Conservation (phyloP, 2,797 vertebrate species). For the Phalloptychus januarius region DNA sequence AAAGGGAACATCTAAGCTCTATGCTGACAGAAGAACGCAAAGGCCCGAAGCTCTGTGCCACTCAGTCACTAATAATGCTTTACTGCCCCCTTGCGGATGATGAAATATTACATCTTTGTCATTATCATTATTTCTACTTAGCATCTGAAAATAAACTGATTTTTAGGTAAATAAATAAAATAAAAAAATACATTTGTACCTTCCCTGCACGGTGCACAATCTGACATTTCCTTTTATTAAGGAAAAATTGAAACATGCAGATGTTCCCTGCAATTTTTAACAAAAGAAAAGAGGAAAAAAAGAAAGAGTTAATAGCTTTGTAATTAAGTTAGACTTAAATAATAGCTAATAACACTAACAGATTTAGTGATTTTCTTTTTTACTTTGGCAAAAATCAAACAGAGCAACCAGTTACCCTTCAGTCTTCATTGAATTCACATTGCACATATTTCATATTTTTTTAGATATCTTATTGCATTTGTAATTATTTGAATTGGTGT, state of each 20-base stretch:
- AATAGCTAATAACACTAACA: not conserved
- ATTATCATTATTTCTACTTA: not conserved
- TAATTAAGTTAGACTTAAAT: not conserved
- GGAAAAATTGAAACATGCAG: not conserved
- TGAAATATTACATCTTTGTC: not conserved
- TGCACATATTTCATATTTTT: not conserved
- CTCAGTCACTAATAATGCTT: constrained; percentile 7
- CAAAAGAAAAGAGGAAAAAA: not conserved
- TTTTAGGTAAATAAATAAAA: not conserved
- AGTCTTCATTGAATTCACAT: not conserved
- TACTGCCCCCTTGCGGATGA: constrained; percentile 61
- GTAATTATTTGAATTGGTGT: not conserved
- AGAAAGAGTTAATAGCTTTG: not conserved
- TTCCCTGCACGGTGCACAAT: not conserved
- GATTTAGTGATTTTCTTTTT: not conserved
- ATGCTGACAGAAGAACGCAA: not conserved
- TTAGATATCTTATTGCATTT: not conserved
- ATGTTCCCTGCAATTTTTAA: not conserved
- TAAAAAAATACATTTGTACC: not conserved
- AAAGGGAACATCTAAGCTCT: not conserved
- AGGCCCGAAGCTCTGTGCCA: not conserved
- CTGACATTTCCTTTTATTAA: not conserved
- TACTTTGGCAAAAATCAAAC: not conserved
- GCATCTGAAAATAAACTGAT: not conserved
- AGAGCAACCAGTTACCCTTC: not conserved